These are phyloP conservation scores for Stenichneumon culpator DNA, from an alignment of 2,888 invertebrate genomes.

Conservation along the genomic window DNA sequence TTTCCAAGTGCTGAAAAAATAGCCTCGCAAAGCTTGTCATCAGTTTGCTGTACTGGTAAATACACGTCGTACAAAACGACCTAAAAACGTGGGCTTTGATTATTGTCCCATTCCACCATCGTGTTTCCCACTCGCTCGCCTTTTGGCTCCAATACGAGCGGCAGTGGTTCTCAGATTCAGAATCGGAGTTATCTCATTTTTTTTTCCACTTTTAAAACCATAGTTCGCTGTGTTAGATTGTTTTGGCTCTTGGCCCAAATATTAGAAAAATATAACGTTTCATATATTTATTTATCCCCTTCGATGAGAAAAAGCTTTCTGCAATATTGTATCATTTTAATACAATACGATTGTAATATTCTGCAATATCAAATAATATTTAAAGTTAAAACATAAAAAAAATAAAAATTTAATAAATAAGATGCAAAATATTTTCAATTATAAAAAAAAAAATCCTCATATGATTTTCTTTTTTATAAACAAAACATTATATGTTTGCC, in stretches of 20 bases:
- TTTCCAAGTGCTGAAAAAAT: not conserved
- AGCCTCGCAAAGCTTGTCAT: not conserved
- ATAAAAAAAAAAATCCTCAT: not conserved
- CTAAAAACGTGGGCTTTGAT: conserved; percentile 28
- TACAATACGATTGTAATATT: no score
- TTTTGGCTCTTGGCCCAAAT: not conserved
- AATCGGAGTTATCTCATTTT: not conserved
- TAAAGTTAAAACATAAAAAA: not conserved
- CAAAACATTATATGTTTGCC: not conserved
- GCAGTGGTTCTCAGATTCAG: conserved; percentile 70
- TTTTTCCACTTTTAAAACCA: not conserved
- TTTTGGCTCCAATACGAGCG: conserved; percentile 48
- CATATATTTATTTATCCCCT: not conserved
- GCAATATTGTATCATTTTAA: no score
- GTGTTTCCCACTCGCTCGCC: conserved; percentile 65
- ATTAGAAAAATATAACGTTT: not conserved
- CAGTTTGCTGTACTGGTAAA: not conserved
- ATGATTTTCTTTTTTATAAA: not conserved
- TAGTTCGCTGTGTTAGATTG: not conserved
- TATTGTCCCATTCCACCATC: conserved; percentile 19
- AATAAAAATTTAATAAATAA: not conserved
- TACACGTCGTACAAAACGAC: not conserved
- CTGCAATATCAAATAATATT: not conserved
- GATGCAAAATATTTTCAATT: not conserved
- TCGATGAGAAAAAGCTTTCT: not conserved